Base-by-base conservation (phyloP, 1,140 invertebrate genomes). In the Hyposmocoma kahamanoa region DNA sequence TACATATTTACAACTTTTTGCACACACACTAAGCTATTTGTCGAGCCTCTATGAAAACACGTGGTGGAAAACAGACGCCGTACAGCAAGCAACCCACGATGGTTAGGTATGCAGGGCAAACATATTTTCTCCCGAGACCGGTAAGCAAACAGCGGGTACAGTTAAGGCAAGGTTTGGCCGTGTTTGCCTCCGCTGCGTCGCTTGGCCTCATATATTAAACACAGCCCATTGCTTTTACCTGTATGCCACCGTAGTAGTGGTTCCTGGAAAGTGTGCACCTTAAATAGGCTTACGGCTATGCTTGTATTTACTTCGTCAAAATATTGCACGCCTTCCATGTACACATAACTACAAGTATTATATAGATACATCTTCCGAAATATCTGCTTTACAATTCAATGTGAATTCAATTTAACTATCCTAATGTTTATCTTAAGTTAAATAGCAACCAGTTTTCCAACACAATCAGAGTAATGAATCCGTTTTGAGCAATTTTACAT, bases 141-240 rank as follows among this genome's bases (percentile, higher is more conserved):
- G 67, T 72, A 64, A 63, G 72, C 76, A 83, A 82, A 83, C 82
- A 85, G 60, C 54, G 60, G 68, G 32, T 17, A 59, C 66, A 68
- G 38, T 36, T 36, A 68, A 71, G 66, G 71, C 62, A 72, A 76
- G 72, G 68, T 77, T 72, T 62, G 62, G 62, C 63, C 62, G 55
- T 79, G 75, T 82, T 80, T 82, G 69, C 79, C 59, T 53, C 62
- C 67, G 65, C 73, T 76, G 75, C 77, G 77, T 81, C 79, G 75
- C 73, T 66, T 73, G 77, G 70, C 73, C 75, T 84, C 81, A 84
- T 84, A 84, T 78, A 83, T 82, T 84, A 84, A 82, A 82, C 81
- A 83, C 80, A 45, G 61, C 63, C 65, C 56, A 65, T 75, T 73
- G 72, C 77, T 73, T 81, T 62, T 62, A 61, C 58, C 64, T 45